These are phyloP conservation scores for Schizothorax lantsangensis DNA, from an alignment of 2,797 vertebrate genomes.

Conservation along the genomic window DNA sequence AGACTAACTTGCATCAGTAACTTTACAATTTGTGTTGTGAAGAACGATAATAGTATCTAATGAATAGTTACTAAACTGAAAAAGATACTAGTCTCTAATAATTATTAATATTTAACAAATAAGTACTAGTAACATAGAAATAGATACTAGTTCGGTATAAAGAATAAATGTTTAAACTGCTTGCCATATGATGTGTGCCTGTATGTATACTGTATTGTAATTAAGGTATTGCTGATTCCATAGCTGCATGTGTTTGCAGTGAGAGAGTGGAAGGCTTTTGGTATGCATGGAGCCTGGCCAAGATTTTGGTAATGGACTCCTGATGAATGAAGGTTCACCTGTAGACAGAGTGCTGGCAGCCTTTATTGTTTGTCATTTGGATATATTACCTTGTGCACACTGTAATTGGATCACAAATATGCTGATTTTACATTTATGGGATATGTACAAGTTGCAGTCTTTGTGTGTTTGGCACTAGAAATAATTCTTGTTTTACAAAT, in stretches of 20 bases:
- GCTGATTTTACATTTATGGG: constrained; percentile 52
- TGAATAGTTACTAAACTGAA: not conserved
- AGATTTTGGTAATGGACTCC: constrained; percentile 67
- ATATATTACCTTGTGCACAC: constrained; percentile 53
- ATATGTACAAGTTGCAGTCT: constrained; percentile 20
- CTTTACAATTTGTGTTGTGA: not conserved
- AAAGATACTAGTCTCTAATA: not conserved
- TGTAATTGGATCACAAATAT: constrained; percentile 53
- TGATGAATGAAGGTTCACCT: constrained; percentile 74
- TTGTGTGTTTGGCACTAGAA: constrained; percentile 24
- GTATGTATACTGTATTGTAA: constrained; percentile 15
- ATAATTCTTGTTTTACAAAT: constrained; percentile 29
- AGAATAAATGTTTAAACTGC: not conserved
- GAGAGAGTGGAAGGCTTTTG: constrained; percentile 50
- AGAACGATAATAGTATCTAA: not conserved
- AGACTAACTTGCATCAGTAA: not conserved
- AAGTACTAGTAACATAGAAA: not conserved
- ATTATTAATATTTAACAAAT: not conserved
- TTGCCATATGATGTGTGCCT: constrained; percentile 10
- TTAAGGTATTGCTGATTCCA: constrained; percentile 35
- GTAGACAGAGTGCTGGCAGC: constrained; percentile 70
- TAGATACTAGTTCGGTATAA: no score
- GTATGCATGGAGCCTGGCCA: constrained; percentile 70
- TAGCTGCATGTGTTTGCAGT: constrained; percentile 60
- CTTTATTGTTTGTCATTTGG: constrained; percentile 59